phyloP scores from a whole-genome alignment of 2,888 invertebrate species.

The Cephus sareptanus region DNA sequence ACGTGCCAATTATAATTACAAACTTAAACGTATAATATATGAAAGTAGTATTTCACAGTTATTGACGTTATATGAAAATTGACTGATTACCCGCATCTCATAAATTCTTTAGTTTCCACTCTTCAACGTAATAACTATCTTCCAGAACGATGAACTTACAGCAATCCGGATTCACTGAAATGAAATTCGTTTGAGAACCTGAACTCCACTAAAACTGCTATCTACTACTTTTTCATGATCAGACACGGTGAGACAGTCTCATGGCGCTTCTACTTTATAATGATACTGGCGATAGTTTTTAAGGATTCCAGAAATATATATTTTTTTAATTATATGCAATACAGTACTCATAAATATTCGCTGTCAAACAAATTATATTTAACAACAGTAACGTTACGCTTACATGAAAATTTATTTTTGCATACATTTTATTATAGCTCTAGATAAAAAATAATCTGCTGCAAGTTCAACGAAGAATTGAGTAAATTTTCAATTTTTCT shows the following conservation, averaged over 20 bases:
- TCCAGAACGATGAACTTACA: neutral
- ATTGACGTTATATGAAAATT: neutral
- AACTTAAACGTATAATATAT: neutral
- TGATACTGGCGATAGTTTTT: neutral
- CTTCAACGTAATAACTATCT: neutral
- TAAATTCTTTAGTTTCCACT: neutral
- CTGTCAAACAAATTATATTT: neutral
- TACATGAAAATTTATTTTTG: neutral
- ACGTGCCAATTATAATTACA: neutral
- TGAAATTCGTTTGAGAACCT: neutral
- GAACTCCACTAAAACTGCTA: neutral
- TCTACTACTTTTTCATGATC: neutral
- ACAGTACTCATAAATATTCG: neutral
- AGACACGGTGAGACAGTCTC: neutral
- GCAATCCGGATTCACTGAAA: neutral
- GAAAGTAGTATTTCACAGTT: neutral
- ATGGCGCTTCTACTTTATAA: neutral
- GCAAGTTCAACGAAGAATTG: neutral
- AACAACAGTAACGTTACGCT: neutral
- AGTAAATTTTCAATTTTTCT: neutral
- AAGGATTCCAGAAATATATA: neutral
- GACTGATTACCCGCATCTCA: neutral
- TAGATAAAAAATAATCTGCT: neutral
- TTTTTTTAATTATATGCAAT: neutral
- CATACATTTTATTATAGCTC: neutral